These are phyloP conservation scores for Microplitis deprimator DNA, from an alignment of 2,888 invertebrate genomes.

Conservation along the genomic window DNA sequence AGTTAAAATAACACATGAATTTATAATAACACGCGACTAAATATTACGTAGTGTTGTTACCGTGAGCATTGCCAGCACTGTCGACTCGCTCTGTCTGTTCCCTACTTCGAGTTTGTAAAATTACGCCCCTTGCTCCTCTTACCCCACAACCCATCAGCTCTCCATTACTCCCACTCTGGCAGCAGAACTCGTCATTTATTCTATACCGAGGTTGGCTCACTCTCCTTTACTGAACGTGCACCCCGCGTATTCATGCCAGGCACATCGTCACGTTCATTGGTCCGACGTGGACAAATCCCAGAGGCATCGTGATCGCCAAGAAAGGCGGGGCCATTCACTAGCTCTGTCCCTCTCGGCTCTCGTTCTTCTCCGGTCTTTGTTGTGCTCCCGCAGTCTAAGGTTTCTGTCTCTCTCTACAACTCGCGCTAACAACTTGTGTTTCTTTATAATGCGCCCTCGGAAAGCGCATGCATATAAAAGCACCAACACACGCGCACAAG, in stretches of 20 bases:
- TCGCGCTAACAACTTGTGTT: neutral
- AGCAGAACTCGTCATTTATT: slow-evolving; percentile 6
- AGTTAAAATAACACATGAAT: too few species aligned
- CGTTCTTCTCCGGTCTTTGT: neutral
- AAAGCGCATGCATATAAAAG: neutral
- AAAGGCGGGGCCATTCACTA: slow-evolving; percentile 60
- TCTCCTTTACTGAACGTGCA: slow-evolving; percentile 40
- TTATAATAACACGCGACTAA: neutral
- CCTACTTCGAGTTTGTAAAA: slow-evolving; percentile 52
- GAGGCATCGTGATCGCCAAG: slow-evolving; percentile 61
- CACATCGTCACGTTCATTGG: slow-evolving; percentile 57
- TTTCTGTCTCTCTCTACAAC: too few species aligned
- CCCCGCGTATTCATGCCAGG: neutral
- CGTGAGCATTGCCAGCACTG: slow-evolving; percentile 59
- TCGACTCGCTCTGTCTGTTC: slow-evolving; percentile 48
- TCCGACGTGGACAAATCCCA: slow-evolving; percentile 66
- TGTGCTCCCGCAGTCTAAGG: too few species aligned
- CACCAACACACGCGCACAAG: slow-evolving; percentile 27
- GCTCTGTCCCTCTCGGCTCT: slow-evolving; percentile 22
- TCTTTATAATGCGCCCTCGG: neutral
- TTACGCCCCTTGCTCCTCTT: slow-evolving; percentile 57
- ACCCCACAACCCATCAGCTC: slow-evolving; percentile 32
- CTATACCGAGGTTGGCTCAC: slow-evolving; percentile 26
- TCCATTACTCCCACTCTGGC: slow-evolving; percentile 6
- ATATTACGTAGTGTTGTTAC: slow-evolving; percentile 51